phyloP scores from a whole-genome alignment of 2,113 vertebrate genomes.

The Lota lota region DNA sequence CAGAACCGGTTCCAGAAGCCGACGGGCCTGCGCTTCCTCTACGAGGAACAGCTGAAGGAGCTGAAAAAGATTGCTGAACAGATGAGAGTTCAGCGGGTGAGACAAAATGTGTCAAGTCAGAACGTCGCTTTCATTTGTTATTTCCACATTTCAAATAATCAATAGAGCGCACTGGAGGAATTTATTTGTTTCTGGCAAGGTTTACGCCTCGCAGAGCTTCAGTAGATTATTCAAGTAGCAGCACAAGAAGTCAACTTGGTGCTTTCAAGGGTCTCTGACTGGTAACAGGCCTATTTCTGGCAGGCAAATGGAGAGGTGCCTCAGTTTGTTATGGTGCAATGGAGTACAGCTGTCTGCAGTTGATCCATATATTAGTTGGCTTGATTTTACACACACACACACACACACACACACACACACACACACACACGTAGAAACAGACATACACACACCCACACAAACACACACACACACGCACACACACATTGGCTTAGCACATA shows the following conservation, averaged over 20 bases:
- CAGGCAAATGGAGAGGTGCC: constrained; percentile 50
- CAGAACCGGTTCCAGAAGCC: constrained; percentile 57
- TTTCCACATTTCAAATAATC: constrained; percentile 15
- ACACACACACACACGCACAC: constrained; percentile 8
- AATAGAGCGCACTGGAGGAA: constrained; percentile 17
- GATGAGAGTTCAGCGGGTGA: constrained; percentile 67
- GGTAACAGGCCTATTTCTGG: constrained; percentile 54
- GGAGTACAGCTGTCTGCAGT: constrained; percentile 47
- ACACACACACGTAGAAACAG: constrained; percentile 20
- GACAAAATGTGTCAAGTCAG: constrained; percentile 8
- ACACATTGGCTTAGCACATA: neutral
- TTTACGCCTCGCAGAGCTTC: constrained; percentile 46
- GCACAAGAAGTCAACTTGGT: constrained; percentile 63
- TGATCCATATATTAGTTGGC: constrained; percentile 46
- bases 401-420: neutral
- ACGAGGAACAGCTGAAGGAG: constrained; percentile 71
- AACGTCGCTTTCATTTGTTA: neutral
- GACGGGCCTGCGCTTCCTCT: constrained; percentile 59
- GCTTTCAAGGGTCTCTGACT: constrained; percentile 63
- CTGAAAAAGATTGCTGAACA: constrained; percentile 67
- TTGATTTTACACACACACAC: constrained; percentile 23
- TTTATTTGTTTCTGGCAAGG: constrained; percentile 31
- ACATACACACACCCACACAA: neutral
- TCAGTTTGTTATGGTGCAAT: constrained; percentile 38
- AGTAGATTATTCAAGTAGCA: constrained; percentile 30